Conservation (phyloP, 2,888 invertebrate species). For the Exephanes ischioxanthus region DNA sequence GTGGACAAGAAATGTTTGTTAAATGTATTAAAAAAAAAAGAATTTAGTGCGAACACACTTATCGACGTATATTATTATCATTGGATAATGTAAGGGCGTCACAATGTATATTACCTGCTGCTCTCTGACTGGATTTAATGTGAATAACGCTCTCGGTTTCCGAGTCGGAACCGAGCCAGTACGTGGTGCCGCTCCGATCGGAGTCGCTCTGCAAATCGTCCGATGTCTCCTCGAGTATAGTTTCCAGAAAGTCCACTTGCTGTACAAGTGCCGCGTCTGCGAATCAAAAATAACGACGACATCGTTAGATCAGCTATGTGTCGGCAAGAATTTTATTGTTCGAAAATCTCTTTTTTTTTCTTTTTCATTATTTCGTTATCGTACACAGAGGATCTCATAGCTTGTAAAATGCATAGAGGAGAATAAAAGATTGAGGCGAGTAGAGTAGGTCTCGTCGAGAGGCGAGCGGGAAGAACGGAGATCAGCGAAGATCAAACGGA, state of each 20-base stretch:
- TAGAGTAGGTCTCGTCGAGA: slow-evolving; percentile 7
- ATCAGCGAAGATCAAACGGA: slow-evolving; percentile 55
- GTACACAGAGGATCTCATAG: slow-evolving; percentile 6
- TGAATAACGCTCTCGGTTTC: slow-evolving; percentile 93
- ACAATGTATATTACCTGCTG: slow-evolving; percentile 75
- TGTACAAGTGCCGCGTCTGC: slow-evolving; percentile 83
- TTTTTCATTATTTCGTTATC: slow-evolving; percentile 20
- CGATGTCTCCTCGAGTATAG: slow-evolving; percentile 95
- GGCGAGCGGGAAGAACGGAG: slow-evolving; percentile 3
- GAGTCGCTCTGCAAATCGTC: slow-evolving; percentile 93
- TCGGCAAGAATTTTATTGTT: slow-evolving; percentile 34
- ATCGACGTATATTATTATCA: slow-evolving; percentile 16
- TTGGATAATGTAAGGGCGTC: background rate
- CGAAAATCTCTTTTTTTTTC: background rate
- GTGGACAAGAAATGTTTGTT: background rate
- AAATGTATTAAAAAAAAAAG: background rate
- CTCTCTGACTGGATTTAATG: slow-evolving; percentile 80
- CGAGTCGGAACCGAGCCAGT: slow-evolving; percentile 89
- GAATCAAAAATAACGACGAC: slow-evolving; percentile 61
- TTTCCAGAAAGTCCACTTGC: slow-evolving; percentile 91
- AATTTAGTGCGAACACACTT: background rate
- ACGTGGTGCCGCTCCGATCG: slow-evolving; percentile 86
- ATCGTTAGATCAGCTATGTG: slow-evolving; percentile 17
- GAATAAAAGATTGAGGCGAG: slow-evolving; percentile 21
- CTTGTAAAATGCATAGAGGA: slow-evolving; percentile 27